Evolutionary conservation across 2,113 vertebrate genomes (phyloP), one percentile per base, ranked within the genome.

Genomic region (Sylvilagus bachmani): DNA sequence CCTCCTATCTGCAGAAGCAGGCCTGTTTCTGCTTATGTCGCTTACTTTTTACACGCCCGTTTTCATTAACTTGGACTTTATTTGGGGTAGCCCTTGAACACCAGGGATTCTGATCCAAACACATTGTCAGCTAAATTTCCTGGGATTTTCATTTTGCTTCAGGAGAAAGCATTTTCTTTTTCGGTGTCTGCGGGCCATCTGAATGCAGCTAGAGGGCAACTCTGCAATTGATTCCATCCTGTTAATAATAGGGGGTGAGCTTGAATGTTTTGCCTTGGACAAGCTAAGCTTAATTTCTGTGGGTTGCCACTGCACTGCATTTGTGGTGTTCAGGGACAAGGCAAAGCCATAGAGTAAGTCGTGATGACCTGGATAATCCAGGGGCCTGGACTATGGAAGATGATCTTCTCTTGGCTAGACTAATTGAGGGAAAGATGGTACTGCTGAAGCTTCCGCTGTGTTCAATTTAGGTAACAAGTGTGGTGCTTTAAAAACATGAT

Each of bases 131-230:
- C 80, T 93, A 87, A 8, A 64, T 90, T 70, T 86, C 84, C 61
- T 58, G 89, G 92, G 25, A 80, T 83, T 89, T 95, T 93, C 36
- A 70, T 87, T 95, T 88, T 78, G 21, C 38, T 90, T 84, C 38
- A 86, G 84, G 75, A 91, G 78, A 87, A 94, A 51, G 19, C 3
- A 53, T 38, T 44, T 88, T 77, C 21, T 75, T 55, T 38, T 71
- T 70, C 62, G 33, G 13, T 84, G 3, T 88, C 49, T 36, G 55
- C 69, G 66, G 7, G 22, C 70, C 33, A 73, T 90, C 31, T 62
- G 55, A 85, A 85, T 82, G 49, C 44, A 88, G n/a, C 66, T 95
- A 83, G 58, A 73, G 66, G 44, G 38, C 66, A 75, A 10, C 27
- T n/a, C 22, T 66, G 17, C 51, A 61, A 86, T 25, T 85, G 61